phyloP scores from a whole-genome alignment of 1,140 invertebrate species.

The Aethina tumida region DNA sequence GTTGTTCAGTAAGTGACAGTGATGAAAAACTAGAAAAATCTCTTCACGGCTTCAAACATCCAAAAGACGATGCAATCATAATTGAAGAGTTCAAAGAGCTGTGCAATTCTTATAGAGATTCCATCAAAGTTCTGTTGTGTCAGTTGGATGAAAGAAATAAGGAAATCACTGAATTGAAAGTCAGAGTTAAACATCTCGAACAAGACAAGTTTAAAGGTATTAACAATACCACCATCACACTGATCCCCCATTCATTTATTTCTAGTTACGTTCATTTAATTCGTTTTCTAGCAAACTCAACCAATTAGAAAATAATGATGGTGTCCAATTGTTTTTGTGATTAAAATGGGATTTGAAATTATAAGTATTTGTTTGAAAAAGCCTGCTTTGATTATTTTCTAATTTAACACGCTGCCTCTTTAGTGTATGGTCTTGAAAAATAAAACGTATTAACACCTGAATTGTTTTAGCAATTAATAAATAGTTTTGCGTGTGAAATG shows the following conservation, averaged over 20 bases:
- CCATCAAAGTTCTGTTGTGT: slow-evolving; percentile 10
- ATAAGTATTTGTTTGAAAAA: not conserved
- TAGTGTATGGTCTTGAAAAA: not conserved
- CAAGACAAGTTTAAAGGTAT: slow-evolving; percentile 10
- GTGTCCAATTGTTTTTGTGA: not conserved
- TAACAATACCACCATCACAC: not conserved
- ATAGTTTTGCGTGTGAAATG: not conserved
- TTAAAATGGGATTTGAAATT: not conserved
- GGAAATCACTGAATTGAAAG: slow-evolving; percentile 11
- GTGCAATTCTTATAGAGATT: slow-evolving; percentile 10
- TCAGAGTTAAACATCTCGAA: slow-evolving; percentile 11
- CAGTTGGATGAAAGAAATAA: slow-evolving; percentile 13
- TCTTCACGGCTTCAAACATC: slow-evolving; percentile 9
- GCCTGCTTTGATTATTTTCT: too few relatives aligned
- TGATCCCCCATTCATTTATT: too few relatives aligned
- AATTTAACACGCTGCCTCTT: too few relatives aligned
- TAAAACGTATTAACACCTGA: not conserved
- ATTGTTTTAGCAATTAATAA: not conserved
- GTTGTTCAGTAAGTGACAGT: slow-evolving; percentile 5
- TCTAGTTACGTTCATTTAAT: too few relatives aligned
- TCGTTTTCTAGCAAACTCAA: too few relatives aligned
- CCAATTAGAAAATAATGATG: not conserved
- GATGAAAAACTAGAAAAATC: slow-evolving; percentile 4
- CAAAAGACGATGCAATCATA: slow-evolving; percentile 9
- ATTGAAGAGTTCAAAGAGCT: slow-evolving; percentile 13